These are phyloP conservation scores for Melanotus villosus DNA, from an alignment of 2,888 invertebrate genomes.

Conservation along the genomic window DNA sequence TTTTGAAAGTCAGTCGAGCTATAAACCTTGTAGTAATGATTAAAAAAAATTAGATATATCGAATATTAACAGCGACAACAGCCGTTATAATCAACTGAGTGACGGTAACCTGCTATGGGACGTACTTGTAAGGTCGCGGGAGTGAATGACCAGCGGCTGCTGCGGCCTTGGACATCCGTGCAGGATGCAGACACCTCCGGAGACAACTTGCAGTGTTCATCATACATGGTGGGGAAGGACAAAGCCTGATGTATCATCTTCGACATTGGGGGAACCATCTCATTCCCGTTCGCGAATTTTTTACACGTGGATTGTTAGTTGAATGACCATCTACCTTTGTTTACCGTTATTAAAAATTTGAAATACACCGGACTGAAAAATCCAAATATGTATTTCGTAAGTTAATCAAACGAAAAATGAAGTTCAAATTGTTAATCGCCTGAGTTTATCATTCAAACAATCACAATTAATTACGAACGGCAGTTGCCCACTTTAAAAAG, in stretches of 20 bases:
- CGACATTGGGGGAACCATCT: background rate
- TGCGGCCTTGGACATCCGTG: conserved; percentile 59
- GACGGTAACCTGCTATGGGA: conserved; percentile 47
- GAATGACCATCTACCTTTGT: too few species aligned
- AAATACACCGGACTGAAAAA: too few species aligned
- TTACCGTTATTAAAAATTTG: too few species aligned
- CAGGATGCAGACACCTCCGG: conserved; percentile 50
- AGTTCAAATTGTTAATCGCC: too few species aligned
- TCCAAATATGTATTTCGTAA: too few species aligned
- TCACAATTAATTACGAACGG: too few species aligned
- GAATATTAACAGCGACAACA: conserved; percentile 37
- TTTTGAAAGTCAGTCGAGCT: conserved; percentile 10
- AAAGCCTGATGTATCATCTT: background rate
- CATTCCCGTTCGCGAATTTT: background rate
- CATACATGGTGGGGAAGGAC: background rate
- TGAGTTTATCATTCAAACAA: too few species aligned
- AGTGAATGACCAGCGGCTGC: conserved; percentile 61
- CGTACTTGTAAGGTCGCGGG: conserved; percentile 64
- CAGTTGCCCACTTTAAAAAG: too few species aligned
- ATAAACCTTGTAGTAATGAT: conserved; percentile 4
- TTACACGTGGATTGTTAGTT: too few species aligned
- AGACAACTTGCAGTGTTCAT: conserved; percentile 41
- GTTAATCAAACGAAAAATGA: too few species aligned
- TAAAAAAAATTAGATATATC: background rate
- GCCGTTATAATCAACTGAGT: conserved; percentile 41